Percentiles rank a stretch among this genome's conserved stretches.
Evolutionary conservation across 2,113 vertebrate genomes (phyloP).

Genomic region (Excalfactoria chinensis): DNA sequence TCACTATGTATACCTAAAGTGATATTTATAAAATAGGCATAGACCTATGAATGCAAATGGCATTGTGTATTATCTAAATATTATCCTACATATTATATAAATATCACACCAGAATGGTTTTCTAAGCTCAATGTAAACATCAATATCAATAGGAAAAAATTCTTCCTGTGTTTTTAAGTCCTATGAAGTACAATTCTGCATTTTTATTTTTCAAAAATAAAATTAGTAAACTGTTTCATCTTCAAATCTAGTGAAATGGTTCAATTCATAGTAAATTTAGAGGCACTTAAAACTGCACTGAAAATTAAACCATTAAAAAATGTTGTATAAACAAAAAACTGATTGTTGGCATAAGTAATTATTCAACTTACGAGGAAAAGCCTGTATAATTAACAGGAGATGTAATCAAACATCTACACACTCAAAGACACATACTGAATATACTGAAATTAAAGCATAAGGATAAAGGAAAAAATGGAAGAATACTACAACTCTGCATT

Average conservation of each 20-base stretch:
- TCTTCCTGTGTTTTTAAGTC: background rate
- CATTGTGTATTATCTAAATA: background rate
- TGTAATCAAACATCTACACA: constrained; percentile 59
- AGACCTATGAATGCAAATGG: background rate
- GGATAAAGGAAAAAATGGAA: background rate
- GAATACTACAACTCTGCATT: background rate
- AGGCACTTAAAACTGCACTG: constrained; percentile 38
- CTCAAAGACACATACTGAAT: constrained; percentile 8
- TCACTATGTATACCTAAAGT: background rate
- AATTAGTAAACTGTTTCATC: background rate
- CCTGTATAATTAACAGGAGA: constrained; percentile 37
- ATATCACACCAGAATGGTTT: background rate
- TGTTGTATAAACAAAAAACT: constrained; percentile 61
- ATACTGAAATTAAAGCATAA: background rate
- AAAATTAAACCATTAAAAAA: constrained; percentile 57
- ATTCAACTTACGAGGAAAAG: constrained; percentile 46
- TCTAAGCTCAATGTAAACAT: background rate
- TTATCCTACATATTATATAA: background rate
- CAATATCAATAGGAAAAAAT: background rate
- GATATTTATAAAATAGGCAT: constrained; percentile 61
- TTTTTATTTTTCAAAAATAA: background rate
- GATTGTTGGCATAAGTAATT: constrained; percentile 28
- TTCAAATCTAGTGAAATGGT: constrained; percentile 56
- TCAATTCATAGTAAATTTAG: constrained; percentile 59
- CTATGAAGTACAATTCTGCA: background rate